Evolutionary conservation across 2,797 vertebrate species (phyloP).

Genomic region (Phoxinus dragarum): DNA sequence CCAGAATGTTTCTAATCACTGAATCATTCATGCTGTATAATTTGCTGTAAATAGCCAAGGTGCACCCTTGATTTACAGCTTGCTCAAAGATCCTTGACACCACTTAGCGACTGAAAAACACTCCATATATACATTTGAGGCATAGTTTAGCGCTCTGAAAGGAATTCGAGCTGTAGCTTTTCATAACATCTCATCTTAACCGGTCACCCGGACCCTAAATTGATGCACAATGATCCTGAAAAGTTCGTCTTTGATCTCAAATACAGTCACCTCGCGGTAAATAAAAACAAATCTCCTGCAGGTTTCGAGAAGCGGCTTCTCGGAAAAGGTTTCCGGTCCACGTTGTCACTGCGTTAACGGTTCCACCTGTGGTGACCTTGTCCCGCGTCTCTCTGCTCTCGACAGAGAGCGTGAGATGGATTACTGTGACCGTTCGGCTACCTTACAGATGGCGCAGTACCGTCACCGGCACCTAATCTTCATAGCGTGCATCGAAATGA

Average conservation of each 20-base stretch:
- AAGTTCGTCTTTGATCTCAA: background rate
- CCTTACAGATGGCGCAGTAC: slow-evolving; percentile 65
- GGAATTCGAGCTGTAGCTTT: slow-evolving; percentile 35
- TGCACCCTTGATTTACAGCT: slow-evolving; percentile 54
- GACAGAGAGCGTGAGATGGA: slow-evolving; percentile 54
- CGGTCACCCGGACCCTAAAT: slow-evolving; percentile 31
- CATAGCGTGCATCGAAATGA: slow-evolving; percentile 57
- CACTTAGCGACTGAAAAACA: slow-evolving; percentile 55
- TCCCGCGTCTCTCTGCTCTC: slow-evolving; percentile 51
- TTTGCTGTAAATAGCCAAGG: slow-evolving; percentile 56
- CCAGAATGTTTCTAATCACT: slow-evolving; percentile 50
- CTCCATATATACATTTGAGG: slow-evolving; percentile 48
- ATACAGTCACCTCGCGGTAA: background rate
- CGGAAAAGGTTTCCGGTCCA: slow-evolving; percentile 20
- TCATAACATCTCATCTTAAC: slow-evolving; percentile 28
- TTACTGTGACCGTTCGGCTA: slow-evolving; percentile 59
- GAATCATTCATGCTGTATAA: slow-evolving; percentile 57
- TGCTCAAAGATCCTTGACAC: slow-evolving; percentile 57
- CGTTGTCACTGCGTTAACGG: slow-evolving; percentile 34
- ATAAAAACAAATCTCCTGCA: slow-evolving; percentile 30
- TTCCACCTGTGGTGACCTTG: slow-evolving; percentile 62
- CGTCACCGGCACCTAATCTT: slow-evolving; percentile 61
- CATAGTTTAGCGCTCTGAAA: slow-evolving; percentile 38
- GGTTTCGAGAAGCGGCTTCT: slow-evolving; percentile 16
- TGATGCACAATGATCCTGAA: slow-evolving; percentile 3